Percentiles rank a stretch among this genome's conserved stretches.
These are phyloP conservation scores for Heliconius sara DNA, from an alignment of 2,888 invertebrate species.

Conservation along the genomic window DNA sequence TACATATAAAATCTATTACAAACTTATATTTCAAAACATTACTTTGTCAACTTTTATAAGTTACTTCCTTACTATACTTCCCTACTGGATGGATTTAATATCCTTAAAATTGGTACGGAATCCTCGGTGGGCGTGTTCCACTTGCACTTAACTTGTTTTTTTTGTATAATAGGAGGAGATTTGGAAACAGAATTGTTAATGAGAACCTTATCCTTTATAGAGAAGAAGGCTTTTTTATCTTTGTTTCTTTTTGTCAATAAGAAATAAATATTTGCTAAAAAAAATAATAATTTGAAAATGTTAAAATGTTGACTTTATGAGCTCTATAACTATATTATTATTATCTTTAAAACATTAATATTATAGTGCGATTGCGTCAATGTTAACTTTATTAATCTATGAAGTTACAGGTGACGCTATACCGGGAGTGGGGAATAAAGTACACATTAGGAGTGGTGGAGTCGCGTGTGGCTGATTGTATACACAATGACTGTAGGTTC, in stretches of 20 bases:
- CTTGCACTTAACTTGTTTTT: not conserved
- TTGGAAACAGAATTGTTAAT: constrained; percentile 20
- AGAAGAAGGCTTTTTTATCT: not conserved
- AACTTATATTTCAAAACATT: too few species aligned
- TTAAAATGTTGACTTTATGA: too few species aligned
- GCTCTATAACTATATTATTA: not conserved
- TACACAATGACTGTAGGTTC: too few species aligned
- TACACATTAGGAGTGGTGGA: not conserved
- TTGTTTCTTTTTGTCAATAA: constrained; percentile 5
- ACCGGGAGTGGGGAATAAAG: not conserved
- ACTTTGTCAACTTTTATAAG: too few species aligned
- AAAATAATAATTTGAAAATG: not conserved
- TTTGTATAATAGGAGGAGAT: constrained; percentile 9
- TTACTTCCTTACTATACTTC: too few species aligned
- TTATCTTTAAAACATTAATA: not conserved
- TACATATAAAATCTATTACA: too few species aligned
- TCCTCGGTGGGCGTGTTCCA: too few species aligned
- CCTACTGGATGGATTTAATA: too few species aligned
- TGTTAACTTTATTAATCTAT: not conserved
- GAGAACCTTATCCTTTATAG: not conserved
- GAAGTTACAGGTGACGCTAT: not conserved
- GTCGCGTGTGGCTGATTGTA: too few species aligned
- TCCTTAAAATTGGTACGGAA: too few species aligned
- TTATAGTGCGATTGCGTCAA: not conserved
- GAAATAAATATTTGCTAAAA: not conserved